Base-by-base conservation (phyloP, 2,113 vertebrate species). In the Paracanthobrama guichenoti region DNA sequence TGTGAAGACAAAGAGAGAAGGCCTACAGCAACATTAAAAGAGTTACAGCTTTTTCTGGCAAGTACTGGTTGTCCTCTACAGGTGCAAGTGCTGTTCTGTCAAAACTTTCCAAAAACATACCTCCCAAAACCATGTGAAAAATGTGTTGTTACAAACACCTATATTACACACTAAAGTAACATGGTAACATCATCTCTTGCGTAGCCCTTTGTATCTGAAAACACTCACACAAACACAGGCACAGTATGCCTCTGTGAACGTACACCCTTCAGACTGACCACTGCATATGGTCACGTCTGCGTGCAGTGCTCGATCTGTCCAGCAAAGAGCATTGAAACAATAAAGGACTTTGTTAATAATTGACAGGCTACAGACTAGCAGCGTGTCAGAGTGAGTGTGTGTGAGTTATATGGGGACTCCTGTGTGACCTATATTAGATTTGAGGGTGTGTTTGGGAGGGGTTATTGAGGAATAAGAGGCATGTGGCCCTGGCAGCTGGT, bases 371-470 rank as follows among this genome's bases (percentile, higher is more conserved):
- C 46, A 74, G 72, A 50, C 26, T 74, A 24, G 24, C 13, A 48
- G 20, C 4, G 20, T 14, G 22, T 71, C 22, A 24, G 22, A 60
- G 22, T 60, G 57, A 24, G 10, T 72, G 10, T 67, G 64, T 50
- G 14, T 18, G 46, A 9, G 46, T 50, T 74, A 74, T 53, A 74
- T 74, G 42, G 8, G 73, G 73, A 31, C 48, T 53, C 31, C 28
- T 39, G 75, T 59, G 11, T 78, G 74, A 77, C 74, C 74, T 22
- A 59, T 59, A 42, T 77, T 35, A 78, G 11, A 57, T 78, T 59
- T 59, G 11, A 39, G 28, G 55, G 53, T 39, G 53, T 8, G 75
- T 59, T 78, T 78, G 31, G 75, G 75, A 59, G 31, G 53, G 28
- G 53, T 42, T 35, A 59, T 59, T 57, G 53, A 12, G 11, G 28